Conservation (phyloP, 1,140 invertebrate genomes). For the Glossosoma conforme region DNA sequence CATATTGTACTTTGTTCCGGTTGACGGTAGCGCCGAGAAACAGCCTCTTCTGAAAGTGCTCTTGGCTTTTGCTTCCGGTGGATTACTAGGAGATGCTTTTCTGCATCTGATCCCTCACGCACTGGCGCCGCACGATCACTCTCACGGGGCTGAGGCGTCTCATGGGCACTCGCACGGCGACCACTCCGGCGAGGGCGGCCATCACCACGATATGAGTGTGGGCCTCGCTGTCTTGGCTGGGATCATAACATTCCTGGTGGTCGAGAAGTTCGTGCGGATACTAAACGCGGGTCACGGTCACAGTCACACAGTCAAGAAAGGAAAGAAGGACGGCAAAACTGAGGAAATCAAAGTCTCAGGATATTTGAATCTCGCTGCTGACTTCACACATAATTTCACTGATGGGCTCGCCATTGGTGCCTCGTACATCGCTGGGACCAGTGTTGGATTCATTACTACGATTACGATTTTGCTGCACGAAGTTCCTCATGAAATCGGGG, state of each 20-base stretch:
- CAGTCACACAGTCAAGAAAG: conserved; percentile 47
- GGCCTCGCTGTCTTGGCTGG: conserved; percentile 87
- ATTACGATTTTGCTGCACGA: conserved; percentile 93
- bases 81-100: conserved; percentile 93
- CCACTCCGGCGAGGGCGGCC: conserved; percentile 49
- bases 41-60: conserved; percentile 83
- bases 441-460: conserved; percentile 81
- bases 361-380: conserved; percentile 90
- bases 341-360: conserved; percentile 85
- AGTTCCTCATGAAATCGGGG: conserved; percentile 97
- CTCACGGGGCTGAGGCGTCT: conserved; percentile 44
- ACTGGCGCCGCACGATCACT: conserved; percentile 58
- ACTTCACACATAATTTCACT: conserved; percentile 95
- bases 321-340: conserved; percentile 43
- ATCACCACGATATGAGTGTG: conserved; percentile 73
- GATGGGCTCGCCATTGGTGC: conserved; percentile 96
- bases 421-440: conserved; percentile 87
- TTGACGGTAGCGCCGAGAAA: conserved; percentile 80
- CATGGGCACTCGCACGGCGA: conserved; percentile 53
- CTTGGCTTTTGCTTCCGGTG: conserved; percentile 91
- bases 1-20: conserved; percentile 88
- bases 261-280: conserved; percentile 89
- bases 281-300: conserved; percentile 76
- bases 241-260: conserved; percentile 86
- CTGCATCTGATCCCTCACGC: conserved; percentile 96